A percentile compares a stretch with the other conserved stretches of the same genome.
phyloP scores from a whole-genome alignment of 35 echinoderm and acorn worm species.

The Heliocidaris erythrogramma region DNA sequence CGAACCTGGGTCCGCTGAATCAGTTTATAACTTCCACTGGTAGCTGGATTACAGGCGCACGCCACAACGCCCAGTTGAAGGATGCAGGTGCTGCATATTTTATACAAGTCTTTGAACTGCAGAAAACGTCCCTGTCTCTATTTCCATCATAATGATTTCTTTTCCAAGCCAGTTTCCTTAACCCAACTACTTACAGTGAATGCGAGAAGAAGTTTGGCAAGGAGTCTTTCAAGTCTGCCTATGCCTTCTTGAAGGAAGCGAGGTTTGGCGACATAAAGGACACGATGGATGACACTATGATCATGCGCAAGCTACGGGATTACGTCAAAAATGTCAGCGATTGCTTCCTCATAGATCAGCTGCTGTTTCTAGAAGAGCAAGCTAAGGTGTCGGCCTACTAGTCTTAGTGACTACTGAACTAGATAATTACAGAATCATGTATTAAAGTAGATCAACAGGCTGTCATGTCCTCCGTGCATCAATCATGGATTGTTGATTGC shows the following conservation, averaged over 20 bases:
- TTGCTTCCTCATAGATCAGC: conserved; percentile 94
- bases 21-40: no score
- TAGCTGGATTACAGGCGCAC: no score
- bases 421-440: no score
- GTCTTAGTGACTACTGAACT: no score
- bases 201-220: conserved; percentile 96
- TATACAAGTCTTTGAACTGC: no score
- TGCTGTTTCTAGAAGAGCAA: conserved; percentile 89
- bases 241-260: conserved; percentile 88
- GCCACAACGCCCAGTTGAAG: no score
- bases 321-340: conserved; percentile 95
- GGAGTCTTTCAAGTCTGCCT: conserved; percentile 85
- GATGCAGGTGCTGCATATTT: no score
- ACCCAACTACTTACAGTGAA: conserved; percentile 61
- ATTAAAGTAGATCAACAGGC: no score
- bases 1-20: no score
- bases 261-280: conserved; percentile 78
- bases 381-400: conserved; percentile 28
- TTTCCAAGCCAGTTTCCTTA: not conserved
- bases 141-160: no score
- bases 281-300: conserved; percentile 72
- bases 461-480: not conserved
- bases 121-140: no score
- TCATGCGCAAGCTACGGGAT: conserved; percentile 79
- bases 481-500: not conserved